A percentile compares a stretch with the other conserved stretches of the same genome.
Conservation (phyloP, 2,113 vertebrate genomes). For the Cepphus grylle region DNA sequence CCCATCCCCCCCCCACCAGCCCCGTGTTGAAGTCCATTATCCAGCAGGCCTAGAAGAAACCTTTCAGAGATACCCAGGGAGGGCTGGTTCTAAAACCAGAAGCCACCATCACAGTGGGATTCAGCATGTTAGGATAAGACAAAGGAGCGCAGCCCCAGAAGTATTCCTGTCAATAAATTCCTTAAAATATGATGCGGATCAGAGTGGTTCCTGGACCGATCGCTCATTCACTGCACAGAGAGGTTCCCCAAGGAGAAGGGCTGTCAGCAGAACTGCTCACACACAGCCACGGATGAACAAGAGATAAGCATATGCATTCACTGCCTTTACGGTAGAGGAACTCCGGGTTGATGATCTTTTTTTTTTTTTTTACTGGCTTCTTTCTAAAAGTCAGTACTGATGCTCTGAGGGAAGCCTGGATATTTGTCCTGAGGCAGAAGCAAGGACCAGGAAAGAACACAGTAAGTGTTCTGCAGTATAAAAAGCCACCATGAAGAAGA, state of each 20-base stretch:
- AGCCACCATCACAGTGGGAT: neutral
- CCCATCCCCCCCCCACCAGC: too few species aligned
- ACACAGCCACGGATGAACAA: neutral
- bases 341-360: neutral
- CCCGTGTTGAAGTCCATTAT: neutral
- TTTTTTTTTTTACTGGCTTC: neutral
- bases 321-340: neutral
- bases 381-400: neutral
- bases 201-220: neutral
- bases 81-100: neutral
- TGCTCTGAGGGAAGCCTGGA: neutral
- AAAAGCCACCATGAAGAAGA: neutral
- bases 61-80: neutral
- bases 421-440: neutral
- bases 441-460: neutral
- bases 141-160: neutral
- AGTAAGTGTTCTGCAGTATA: neutral
- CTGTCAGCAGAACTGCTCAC: neutral
- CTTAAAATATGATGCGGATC: neutral
- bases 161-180: neutral
- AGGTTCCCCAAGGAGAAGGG: neutral
- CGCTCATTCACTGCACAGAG: neutral
- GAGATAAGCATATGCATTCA: neutral
- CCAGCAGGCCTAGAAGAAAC: neutral
- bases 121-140: neutral